Evolutionary conservation across 1,140 invertebrate species (phyloP), one percentile per base, ranked within the genome.

Genomic region (Chironomus tepperi): DNA sequence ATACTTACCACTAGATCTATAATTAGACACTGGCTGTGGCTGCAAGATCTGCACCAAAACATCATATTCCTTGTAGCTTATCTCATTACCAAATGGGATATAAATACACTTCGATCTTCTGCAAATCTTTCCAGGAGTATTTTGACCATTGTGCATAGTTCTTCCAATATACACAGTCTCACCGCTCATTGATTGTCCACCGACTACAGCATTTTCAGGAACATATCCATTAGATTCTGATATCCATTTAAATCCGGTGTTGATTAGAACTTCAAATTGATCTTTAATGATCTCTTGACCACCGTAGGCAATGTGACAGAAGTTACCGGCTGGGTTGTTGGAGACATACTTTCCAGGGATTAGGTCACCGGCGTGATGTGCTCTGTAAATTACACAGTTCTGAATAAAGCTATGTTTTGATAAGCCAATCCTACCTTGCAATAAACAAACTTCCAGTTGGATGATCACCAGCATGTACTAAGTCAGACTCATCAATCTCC

Each of bases 321-420:
- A n/a, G 15, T 57, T 57, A 0, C 47, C 47, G 15, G 5, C 5
- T n/a, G n/a, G 5, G 5, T 12, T n/a, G 15, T 57, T 57, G 12
- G 47, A n/a, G 15, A 57, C 12, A 57, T n/a, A 57, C 15, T 57
- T 57, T 57, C 47, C 47, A 1, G 47, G 47, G 5, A 57, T 57
- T n/a, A 57, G n/a, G n/a, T 57, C 47, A 57, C 47, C 47, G 15
- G 47, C 47, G 15, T 57, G 47, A 57, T 57, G 47, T 12, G 47
- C 47, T 57, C 47, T 57, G n/a, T 15, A 57, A 57, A 57, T n/a
- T 57, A 57, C n/a, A n/a, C n/a, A n/a, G n/a, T n/a, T n/a, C n/a
- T n/a, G n/a, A n/a, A n/a, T n/a, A n/a, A n/a, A n/a, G n/a, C n/a
- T n/a, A n/a, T n/a, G n/a, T n/a, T n/a, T n/a, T n/a, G n/a, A n/a